Conservation (phyloP, 2,797 vertebrate genomes). For the Eupleurogrammus muticus region DNA sequence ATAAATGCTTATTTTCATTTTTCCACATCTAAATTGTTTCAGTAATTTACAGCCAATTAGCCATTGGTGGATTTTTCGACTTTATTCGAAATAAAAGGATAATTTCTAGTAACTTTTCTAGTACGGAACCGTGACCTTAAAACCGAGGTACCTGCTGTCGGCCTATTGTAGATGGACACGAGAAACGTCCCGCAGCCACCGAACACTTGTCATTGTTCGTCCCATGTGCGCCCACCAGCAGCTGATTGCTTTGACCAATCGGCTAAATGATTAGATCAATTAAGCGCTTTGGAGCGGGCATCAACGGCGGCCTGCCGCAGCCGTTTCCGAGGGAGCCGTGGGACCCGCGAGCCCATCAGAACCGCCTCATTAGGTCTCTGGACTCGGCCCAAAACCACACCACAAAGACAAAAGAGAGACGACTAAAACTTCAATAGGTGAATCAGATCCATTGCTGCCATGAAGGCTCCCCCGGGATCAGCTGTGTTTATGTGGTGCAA, state of each 20-base stretch:
- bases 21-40: too few species aligned
- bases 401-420: constrained; percentile 65
- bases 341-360: constrained; percentile 77
- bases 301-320: constrained; percentile 71
- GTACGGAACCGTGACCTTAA: too few species aligned
- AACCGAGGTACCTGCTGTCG: constrained; percentile 1
- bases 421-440: constrained; percentile 68
- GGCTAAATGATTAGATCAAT: constrained; percentile 86
- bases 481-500: constrained; percentile 78
- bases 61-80: too few species aligned
- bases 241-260: constrained; percentile 83
- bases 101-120: too few species aligned
- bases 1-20: too few species aligned
- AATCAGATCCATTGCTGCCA: constrained; percentile 60
- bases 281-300: constrained; percentile 76
- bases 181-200: constrained; percentile 57
- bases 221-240: constrained; percentile 78
- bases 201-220: constrained; percentile 77
- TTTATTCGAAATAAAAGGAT: too few species aligned
- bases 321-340: constrained; percentile 75
- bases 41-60: too few species aligned
- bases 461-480: constrained; percentile 73
- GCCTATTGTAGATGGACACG: constrained; percentile 35
- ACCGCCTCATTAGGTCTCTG: constrained; percentile 83
- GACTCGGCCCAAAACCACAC: constrained; percentile 75